Conservation (phyloP, 1,140 invertebrate species). For the Hylyphantes graminicola region DNA sequence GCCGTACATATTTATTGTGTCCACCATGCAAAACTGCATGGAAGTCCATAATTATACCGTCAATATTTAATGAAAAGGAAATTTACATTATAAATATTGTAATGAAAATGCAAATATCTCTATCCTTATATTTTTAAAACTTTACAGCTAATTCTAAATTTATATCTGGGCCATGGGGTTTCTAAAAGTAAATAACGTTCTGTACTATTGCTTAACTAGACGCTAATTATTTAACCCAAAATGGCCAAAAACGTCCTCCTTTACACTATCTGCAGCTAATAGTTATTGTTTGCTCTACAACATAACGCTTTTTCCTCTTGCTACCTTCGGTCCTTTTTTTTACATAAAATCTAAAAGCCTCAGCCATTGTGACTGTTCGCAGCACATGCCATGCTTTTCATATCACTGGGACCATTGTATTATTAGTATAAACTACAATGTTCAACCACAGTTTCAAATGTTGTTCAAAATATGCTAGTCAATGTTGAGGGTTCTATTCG, state of each 20-base stretch:
- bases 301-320: neutral
- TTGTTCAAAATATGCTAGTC: conserved; percentile 18
- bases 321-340: conserved; percentile 37
- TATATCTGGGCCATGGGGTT: conserved; percentile 19
- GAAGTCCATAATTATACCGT: conserved; percentile 54
- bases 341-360: conserved; percentile 48
- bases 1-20: neutral
- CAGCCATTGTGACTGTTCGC: conserved; percentile 53
- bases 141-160: conserved; percentile 21
- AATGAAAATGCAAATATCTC: neutral
- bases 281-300: conserved; percentile 18
- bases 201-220: neutral
- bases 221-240: neutral
- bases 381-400: conserved; percentile 59
- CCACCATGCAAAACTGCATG: conserved; percentile 39
- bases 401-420: conserved; percentile 54
- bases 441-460: conserved; percentile 4
- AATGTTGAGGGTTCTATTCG: neutral
- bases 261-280: neutral
- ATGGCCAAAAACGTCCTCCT: conserved; percentile 39
- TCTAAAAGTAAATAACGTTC: neutral
- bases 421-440: conserved; percentile 26
- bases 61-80: conserved; percentile 4
- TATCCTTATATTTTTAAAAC: conserved; percentile 44
- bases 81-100: neutral